Base-by-base conservation (phyloP, 2,797 vertebrate genomes). In the Catostomus latipinnis region DNA sequence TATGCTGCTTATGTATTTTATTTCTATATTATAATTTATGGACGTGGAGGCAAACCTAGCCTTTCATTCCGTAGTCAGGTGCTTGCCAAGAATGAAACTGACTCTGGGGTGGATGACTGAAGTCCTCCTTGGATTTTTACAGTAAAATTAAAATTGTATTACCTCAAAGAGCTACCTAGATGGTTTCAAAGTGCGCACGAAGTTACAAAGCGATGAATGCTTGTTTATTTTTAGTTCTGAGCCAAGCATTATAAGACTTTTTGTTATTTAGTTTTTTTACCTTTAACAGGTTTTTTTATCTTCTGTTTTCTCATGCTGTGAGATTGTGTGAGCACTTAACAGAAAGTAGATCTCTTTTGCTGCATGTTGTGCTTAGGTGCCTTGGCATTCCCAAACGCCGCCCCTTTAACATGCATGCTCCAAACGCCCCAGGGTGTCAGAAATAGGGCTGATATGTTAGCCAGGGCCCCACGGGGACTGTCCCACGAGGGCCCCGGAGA, bases 361-460 rank as follows among this genome's bases (percentile, higher is more conserved):
- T 34, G 34, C 34, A 34, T 34, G 34, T 34, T 34, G 34, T 34
- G 34, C 34, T 34, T 3, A 34, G 34, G 34, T 34, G 34, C 34
- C 34, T 34, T 34, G 34, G 34, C 87, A 90, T 91, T 91, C 90
- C 87, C 89, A 89, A 90, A 90, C 83, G 84, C 88, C 86, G 88
- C 78, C 83, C 91, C 88, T 91, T 92, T 89, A 92, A 93, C 89
- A 87, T 91, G 93, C 93, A 93, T 93, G 92, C 92, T 93, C 93
- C 88, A 91, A 92, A 93, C 92, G 91, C 92, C 91, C 87, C 80
- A 80, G 87, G 88, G 86, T 91, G 92, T 93, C 92, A 94, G 92
- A 94, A 93, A 94, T 94, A 93, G 93, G 92, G 91, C 91, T 93
- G 92, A 92, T 91, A 88, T 81, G 81, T 62, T 82, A 83, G 81